Base-by-base conservation (phyloP, 2,797 vertebrate genomes). In the Chlorospingus semifuscus region DNA sequence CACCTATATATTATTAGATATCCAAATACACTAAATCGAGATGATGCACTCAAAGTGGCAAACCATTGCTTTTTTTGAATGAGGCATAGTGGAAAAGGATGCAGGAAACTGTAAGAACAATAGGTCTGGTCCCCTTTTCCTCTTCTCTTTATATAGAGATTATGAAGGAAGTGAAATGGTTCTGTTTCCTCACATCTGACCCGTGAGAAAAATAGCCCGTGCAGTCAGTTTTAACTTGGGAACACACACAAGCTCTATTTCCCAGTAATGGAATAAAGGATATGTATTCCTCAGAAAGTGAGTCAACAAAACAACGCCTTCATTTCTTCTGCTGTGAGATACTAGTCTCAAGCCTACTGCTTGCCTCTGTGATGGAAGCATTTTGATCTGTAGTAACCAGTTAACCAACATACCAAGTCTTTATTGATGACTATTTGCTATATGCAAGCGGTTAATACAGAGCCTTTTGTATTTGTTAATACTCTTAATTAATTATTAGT, bases 101-200 rank as follows among this genome's bases (percentile, higher is more conserved):
- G 36, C 90, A 95, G 95, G 95, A 96, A 96, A 89, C 61, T 9
- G 79, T 76, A 94, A 91, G 80, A 96, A 96, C 92, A 96, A 97
- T 94, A 95, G 84, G 89, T 91, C 91, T 93, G 86, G 74, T 85
- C 34, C 74, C 37, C 69, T 91, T 96, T 95, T 96, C 95, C 91
- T 93, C 49, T 87, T 82, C 66, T 85, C 82, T 95, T 94, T 96
- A 94, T 93, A 94, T 17, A 89, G 80, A 93, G 56, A 64, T 88
- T 85, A 71, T 49, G 60, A 92, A 94, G 96, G 94, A 97, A 97
- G 88, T 96, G 57, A 85, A 94, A 93, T 81, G 37, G 17, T 65
- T 87, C 89, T 96, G 90, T 93, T 97, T 97, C 89, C 83, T 96
- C 92, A 93, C 89, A 96, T 96, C 91, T 95, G 95, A 96, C 95